Evolutionary conservation across 2,797 vertebrate genomes (phyloP).

Genomic region (Hemitrygon akajei): DNA sequence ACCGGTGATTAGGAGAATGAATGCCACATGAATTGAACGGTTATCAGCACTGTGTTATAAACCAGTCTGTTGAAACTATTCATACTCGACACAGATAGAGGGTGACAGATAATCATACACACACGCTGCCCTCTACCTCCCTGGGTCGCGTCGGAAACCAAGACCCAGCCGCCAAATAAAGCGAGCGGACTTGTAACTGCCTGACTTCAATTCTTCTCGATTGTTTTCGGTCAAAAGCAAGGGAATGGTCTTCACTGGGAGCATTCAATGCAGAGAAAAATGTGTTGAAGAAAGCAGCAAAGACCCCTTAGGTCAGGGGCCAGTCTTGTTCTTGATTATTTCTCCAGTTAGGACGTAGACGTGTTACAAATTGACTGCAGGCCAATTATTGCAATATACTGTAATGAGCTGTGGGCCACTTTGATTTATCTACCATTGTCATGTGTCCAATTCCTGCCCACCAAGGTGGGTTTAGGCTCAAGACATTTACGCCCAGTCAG

Average conservation of each 20-base stretch:
- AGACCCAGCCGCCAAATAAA: not conserved
- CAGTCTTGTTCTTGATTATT: not conserved
- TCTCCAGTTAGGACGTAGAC: not conserved
- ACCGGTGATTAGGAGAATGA: slow-evolving; percentile 27
- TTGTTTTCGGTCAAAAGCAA: not conserved
- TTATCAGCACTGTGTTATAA: slow-evolving; percentile 15
- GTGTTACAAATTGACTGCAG: not conserved
- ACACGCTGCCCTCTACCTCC: not conserved
- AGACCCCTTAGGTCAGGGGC: not conserved
- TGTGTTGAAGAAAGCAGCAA: not conserved
- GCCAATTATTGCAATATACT: not conserved
- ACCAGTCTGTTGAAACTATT: not conserved
- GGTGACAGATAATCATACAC: not conserved
- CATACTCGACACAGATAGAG: not conserved
- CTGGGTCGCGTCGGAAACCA: not conserved
- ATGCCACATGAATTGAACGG: slow-evolving; percentile 19
- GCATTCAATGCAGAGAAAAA: not conserved
- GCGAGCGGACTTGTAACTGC: not conserved
- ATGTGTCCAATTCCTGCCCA: not conserved
- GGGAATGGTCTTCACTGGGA: not conserved
- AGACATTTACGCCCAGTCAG: not conserved
- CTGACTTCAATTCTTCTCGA: not conserved
- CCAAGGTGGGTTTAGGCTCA: not conserved
- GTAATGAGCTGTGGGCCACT: not conserved
- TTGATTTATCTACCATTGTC: not conserved